Evolutionary conservation across 2,888 invertebrate genomes (phyloP), one percentile per base, ranked within the genome.

Genomic region (Drosophila bunnanda): DNA sequence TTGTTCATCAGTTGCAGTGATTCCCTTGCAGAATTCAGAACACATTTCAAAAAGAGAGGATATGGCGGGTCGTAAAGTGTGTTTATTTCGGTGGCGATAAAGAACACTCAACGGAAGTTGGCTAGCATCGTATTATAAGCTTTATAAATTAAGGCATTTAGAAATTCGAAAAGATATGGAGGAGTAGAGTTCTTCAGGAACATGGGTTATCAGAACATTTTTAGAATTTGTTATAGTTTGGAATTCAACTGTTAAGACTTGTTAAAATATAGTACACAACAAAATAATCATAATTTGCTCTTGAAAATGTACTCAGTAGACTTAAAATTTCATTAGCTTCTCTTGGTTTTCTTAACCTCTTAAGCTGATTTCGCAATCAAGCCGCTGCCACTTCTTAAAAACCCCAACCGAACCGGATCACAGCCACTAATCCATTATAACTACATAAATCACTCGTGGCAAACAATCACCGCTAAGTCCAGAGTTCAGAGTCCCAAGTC

Each of bases 401-500:
- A 25, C 22, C 30, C 46, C 17, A 9, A 3, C 28, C 10, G 48
- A 64, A 39, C 38, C 22, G 25, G 36, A 44, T 36, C 36, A 17
- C n/a, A 12, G 30, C 28, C 20, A 17, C 44, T 32, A 34, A 62
- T 13, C 43, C 54, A 67, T 65, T 67, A 65, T 22, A 67, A 41
- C 67, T 34, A 67, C 65, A 67, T 65, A 53, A 67, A 67, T 67
- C 67, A 67, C 34, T 30, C 17, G 20, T 9, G 28, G 8, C 67
- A 48, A 46, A 53, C 65, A 66, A 61, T 61, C 43, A 61, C 25
- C 39, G 61, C 12, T n/a, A n/a, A 30, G 36, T 22, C 53, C 64
- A 64, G 22, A 41, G 65, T 48, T 67, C 67, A 28, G 10, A 30
- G 41, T 25, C 22, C 46, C 62, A 48, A 50, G 28, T 20, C 39